These are phyloP conservation scores for Subacronicta megacephala DNA, from an alignment of 2,888 invertebrate species.

Conservation along the genomic window DNA sequence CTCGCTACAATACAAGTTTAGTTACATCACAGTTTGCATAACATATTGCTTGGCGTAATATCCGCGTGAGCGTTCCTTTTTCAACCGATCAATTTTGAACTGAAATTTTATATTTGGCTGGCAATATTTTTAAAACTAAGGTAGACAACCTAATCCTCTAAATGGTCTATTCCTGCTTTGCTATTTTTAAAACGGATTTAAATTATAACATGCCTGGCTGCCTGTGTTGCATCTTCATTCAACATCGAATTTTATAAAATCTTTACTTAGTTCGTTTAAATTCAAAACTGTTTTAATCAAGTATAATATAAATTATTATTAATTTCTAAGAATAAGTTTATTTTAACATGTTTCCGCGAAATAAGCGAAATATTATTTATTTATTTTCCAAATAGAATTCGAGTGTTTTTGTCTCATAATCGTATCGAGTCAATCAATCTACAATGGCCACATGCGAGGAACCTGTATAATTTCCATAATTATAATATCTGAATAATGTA, in stretches of 20 bases:
- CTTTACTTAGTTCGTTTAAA: conserved; percentile 5
- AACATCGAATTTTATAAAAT: no score
- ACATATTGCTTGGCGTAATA: conserved; percentile 60
- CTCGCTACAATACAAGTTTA: conserved; percentile 61
- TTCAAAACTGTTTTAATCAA: conserved; percentile 4
- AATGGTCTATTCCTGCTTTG: not conserved
- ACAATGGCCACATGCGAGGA: conserved; percentile 6
- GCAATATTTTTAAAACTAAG: conserved; percentile 3
- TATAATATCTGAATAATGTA: conserved; percentile 4
- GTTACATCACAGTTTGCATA: conserved; percentile 78
- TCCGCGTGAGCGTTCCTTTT: conserved; percentile 61
- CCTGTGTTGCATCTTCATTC: no score
- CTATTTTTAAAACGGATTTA: conserved; percentile 7
- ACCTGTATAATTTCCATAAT: conserved; percentile 1
- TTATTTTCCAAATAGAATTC: conserved; percentile 10
- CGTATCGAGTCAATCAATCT: conserved; percentile 13
- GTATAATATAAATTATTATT: no score
- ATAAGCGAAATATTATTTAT: conserved; percentile 2
- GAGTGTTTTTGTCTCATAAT: conserved; percentile 15
- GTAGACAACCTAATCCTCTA: not conserved
- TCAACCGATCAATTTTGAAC: conserved; percentile 54
- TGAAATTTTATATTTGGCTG: conserved; percentile 44
- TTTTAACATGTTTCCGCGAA: not conserved
- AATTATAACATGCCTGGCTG: not conserved
- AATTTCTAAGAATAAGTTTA: not conserved